Conservation (phyloP, 2,797 vertebrate species). For the Sebastiscus tertius region DNA sequence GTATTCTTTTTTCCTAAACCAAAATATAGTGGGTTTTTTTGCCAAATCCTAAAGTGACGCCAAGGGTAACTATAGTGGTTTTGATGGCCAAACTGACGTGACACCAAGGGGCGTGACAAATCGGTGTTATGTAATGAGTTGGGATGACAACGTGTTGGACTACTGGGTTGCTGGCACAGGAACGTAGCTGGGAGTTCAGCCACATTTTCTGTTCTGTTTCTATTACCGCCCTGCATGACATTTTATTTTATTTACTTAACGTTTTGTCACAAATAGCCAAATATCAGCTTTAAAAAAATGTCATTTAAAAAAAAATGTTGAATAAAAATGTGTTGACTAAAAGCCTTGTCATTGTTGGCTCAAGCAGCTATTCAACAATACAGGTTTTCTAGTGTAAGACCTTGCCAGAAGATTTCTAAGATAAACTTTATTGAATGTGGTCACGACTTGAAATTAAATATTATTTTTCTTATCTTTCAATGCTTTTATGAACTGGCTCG, state of each 20-base stretch:
- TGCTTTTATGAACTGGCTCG: constrained; percentile 1
- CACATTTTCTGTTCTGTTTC: too few species aligned
- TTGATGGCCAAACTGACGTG: too few species aligned
- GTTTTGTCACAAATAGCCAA: neutral
- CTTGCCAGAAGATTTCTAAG: neutral
- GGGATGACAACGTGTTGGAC: too few species aligned
- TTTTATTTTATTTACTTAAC: neutral
- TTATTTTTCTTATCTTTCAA: constrained; percentile 5
- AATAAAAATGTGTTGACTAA: constrained; percentile 10
- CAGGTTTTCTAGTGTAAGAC: constrained; percentile 10
- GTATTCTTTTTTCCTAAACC: too few species aligned
- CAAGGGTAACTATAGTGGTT: too few species aligned
- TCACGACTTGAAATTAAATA: neutral
- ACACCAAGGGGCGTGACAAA: too few species aligned
- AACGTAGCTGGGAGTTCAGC: neutral
- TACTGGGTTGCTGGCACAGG: neutral
- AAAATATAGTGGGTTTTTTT: too few species aligned
- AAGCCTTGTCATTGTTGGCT: constrained; percentile 2
- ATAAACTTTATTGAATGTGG: constrained; percentile 13
- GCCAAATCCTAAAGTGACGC: too few species aligned
- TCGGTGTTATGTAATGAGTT: too few species aligned
- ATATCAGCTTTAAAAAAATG: neutral
- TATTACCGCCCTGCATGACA: too few species aligned
- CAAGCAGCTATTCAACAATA: neutral
- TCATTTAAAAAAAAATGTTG: too few species aligned